Evolutionary conservation across 2,113 vertebrate species (phyloP).

Genomic region (Tor tambroides): DNA sequence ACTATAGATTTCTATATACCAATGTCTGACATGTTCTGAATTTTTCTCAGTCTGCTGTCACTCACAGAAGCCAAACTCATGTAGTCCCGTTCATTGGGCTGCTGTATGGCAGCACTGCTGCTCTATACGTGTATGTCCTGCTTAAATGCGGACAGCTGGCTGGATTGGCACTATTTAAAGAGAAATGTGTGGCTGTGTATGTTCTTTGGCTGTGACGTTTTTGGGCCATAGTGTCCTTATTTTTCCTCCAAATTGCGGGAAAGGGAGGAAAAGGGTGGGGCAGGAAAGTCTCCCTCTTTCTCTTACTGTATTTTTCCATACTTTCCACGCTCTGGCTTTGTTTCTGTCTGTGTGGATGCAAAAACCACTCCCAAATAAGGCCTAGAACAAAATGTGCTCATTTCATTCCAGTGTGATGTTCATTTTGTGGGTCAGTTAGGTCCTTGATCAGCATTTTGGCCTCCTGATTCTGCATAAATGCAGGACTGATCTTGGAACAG

Average conservation of each 20-base stretch:
- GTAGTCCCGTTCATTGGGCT: background rate
- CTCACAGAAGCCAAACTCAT: background rate
- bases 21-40: background rate
- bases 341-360: slow-evolving; percentile 10
- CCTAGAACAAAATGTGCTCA: slow-evolving; percentile 1
- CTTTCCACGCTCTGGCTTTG: background rate
- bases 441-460: background rate
- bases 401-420: background rate
- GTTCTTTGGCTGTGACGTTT: slow-evolving; percentile 48
- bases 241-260: slow-evolving; percentile 22
- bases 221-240: slow-evolving; percentile 49
- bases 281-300: slow-evolving; percentile 9
- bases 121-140: slow-evolving; percentile 1
- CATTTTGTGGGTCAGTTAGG: background rate
- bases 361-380: background rate
- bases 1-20: background rate
- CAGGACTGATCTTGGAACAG: background rate
- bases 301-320: slow-evolving; percentile 28
- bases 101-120: background rate
- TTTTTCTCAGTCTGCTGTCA: background rate
- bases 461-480: background rate
- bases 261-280: slow-evolving; percentile 44
- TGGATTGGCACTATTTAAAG: slow-evolving; percentile 46
- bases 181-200: slow-evolving; percentile 1
- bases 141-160: slow-evolving; percentile 12